These are phyloP conservation scores for Resseliella maxima DNA, from an alignment of 2,888 invertebrate genomes.

Conservation along the genomic window DNA sequence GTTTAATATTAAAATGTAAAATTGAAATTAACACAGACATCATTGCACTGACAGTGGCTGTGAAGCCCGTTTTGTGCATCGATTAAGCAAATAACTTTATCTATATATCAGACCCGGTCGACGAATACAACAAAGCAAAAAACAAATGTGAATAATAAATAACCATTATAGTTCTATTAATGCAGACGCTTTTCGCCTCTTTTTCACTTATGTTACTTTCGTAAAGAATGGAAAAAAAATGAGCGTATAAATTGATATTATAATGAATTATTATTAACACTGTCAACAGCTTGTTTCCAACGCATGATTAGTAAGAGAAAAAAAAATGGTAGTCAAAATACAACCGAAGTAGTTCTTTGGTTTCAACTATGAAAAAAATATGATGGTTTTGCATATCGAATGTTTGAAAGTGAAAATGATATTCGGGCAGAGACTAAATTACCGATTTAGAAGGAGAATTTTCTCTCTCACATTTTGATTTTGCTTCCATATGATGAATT, in stretches of 20 bases:
- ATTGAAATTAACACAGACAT: constrained; percentile 16
- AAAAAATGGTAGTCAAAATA: constrained; percentile 17
- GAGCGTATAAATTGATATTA: constrained; percentile 34
- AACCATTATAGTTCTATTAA: constrained; percentile 39
- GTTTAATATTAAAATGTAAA: constrained; percentile 42
- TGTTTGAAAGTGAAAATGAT: not conserved
- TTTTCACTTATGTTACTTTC: not conserved
- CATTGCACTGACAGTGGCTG: not conserved
- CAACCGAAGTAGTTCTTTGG: not conserved
- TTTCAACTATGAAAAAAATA: constrained; percentile 23
- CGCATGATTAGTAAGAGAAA: constrained; percentile 55
- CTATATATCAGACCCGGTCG: not conserved
- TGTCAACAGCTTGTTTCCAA: constrained; percentile 57
- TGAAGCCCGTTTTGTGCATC: not conserved
- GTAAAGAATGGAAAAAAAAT: not conserved
- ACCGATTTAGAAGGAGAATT: not conserved
- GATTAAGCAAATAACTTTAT: constrained; percentile 41
- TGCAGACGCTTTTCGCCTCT: not conserved
- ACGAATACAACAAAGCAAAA: not conserved
- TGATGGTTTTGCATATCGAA: constrained; percentile 8
- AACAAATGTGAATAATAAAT: constrained; percentile 48
- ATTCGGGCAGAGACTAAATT: constrained; percentile 3
- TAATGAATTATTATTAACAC: constrained; percentile 53
- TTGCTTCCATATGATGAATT: not conserved
- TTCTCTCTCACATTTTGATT: not conserved